These are phyloP conservation scores for Onthophagus taurus DNA, from an alignment of 1,140 invertebrate species.

Conservation along the genomic window DNA sequence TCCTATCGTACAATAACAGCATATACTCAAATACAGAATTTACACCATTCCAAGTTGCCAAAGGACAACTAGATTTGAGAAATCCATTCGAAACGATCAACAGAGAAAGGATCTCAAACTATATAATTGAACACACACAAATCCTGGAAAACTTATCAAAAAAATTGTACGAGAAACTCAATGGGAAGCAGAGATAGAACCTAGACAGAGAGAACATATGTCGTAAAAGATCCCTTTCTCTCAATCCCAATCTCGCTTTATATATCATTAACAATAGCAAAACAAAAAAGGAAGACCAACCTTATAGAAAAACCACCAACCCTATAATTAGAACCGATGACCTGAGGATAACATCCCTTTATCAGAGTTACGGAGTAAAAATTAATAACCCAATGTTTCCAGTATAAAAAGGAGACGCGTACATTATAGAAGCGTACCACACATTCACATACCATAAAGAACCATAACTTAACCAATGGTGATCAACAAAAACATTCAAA, in stretches of 20 bases:
- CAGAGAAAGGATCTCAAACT: not conserved
- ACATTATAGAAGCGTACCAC: not conserved
- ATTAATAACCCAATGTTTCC: not conserved
- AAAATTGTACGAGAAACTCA: not conserved
- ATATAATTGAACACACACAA: not conserved
- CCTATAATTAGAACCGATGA: too few relatives aligned
- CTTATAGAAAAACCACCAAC: not conserved
- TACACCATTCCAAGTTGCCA: slow-evolving; percentile 7
- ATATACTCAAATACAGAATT: slow-evolving; percentile 12
- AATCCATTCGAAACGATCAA: not conserved
- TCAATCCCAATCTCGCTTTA: not conserved
- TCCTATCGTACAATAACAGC: slow-evolving; percentile 17
- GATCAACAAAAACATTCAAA: not conserved
- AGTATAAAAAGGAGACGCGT: not conserved
- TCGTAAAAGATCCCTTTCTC: not conserved
- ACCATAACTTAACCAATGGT: not conserved
- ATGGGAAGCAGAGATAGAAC: not conserved
- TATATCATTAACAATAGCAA: not conserved
- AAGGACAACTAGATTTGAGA: slow-evolving; percentile 1
- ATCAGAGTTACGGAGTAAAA: not conserved
- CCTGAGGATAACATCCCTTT: not conserved
- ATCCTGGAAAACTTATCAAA: not conserved
- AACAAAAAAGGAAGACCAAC: not conserved
- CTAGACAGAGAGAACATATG: not conserved
- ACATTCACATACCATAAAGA: not conserved